These are phyloP conservation scores for Chanos chanos DNA, from an alignment of 2,797 vertebrate species.

Conservation along the genomic window DNA sequence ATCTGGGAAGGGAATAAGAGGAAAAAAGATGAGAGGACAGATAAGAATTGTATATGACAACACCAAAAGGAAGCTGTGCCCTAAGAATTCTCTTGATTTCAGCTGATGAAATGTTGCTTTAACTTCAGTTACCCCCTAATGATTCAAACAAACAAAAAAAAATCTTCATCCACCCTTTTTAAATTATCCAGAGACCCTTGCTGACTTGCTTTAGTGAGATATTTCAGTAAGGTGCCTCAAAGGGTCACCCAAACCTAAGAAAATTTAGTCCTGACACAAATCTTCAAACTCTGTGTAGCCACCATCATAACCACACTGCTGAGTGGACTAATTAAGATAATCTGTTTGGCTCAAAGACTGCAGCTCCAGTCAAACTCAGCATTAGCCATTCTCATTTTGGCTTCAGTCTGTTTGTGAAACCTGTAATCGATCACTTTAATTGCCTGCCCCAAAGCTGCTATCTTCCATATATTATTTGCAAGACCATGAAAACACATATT, in stretches of 20 bases:
- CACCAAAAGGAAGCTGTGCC: no score
- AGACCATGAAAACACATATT: no score
- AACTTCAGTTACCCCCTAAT: no score
- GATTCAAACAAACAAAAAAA: no score
- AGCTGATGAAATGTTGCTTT: no score
- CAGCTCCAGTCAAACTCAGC: neutral
- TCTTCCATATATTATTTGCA: no score
- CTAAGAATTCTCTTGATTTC: no score
- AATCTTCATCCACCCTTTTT: no score
- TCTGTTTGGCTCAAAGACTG: slow-evolving; percentile 16
- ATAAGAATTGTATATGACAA: no score
- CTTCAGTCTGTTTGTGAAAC: neutral
- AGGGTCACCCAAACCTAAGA: neutral
- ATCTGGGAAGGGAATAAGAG: neutral
- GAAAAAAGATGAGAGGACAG: no score
- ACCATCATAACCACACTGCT: neutral
- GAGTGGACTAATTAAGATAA: slow-evolving; percentile 31
- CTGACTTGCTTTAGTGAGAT: neutral
- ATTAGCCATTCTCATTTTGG: neutral
- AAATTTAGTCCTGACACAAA: neutral
- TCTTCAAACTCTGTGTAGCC: neutral
- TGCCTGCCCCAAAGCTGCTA: slow-evolving; percentile 4
- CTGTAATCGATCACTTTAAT: slow-evolving; percentile 23
- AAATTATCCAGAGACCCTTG: neutral
- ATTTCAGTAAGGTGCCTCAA: neutral